phyloP scores from a whole-genome alignment of 92 coral and sea anemone species.

The Paramuricea clavata region DNA sequence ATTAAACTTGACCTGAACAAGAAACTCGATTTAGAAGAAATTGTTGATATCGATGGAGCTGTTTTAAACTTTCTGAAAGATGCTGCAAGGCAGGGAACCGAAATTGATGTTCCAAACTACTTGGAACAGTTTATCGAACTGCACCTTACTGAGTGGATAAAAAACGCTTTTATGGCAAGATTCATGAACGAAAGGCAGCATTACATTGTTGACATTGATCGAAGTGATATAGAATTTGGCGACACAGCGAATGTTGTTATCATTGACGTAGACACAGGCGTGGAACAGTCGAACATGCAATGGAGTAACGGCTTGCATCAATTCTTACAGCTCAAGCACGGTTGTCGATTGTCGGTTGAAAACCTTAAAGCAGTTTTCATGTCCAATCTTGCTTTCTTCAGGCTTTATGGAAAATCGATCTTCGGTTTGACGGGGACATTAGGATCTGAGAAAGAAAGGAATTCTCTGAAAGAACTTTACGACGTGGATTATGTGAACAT shows the following conservation, averaged over 20 bases:
- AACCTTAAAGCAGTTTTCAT: constrained; percentile 38
- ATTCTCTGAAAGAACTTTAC: constrained; percentile 22
- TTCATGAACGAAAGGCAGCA: constrained; percentile 34
- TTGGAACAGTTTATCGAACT: constrained; percentile 9
- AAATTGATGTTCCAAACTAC: constrained; percentile 15
- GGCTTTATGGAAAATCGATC: constrained; percentile 6
- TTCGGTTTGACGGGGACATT: constrained; percentile 53
- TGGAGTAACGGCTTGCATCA: constrained; percentile 62
- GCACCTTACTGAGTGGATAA: constrained; percentile 30
- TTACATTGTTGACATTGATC: constrained; percentile 42
- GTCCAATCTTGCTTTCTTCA: constrained; percentile 42
- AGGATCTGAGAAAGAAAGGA: constrained; percentile 28
- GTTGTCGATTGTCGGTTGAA: constrained; percentile 12
- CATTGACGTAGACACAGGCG: constrained; percentile 41
- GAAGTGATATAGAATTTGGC: constrained; percentile 3
- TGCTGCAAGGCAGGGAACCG: constrained; percentile 18
- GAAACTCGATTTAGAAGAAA: too few relatives aligned
- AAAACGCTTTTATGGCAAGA: constrained; percentile 38
- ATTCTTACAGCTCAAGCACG: constrained; percentile 48
- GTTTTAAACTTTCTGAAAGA: constrained; percentile 25
- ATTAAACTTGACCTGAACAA: too few relatives aligned
- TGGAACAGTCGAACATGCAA: constrained; percentile 33
- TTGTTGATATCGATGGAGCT: background rate
- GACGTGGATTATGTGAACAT: constrained; percentile 21
- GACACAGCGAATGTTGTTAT: background rate